Percentiles rank a stretch among this genome's conserved stretches.
Conservation (phyloP, 2,888 invertebrate species). For the Rotaria socialis region DNA sequence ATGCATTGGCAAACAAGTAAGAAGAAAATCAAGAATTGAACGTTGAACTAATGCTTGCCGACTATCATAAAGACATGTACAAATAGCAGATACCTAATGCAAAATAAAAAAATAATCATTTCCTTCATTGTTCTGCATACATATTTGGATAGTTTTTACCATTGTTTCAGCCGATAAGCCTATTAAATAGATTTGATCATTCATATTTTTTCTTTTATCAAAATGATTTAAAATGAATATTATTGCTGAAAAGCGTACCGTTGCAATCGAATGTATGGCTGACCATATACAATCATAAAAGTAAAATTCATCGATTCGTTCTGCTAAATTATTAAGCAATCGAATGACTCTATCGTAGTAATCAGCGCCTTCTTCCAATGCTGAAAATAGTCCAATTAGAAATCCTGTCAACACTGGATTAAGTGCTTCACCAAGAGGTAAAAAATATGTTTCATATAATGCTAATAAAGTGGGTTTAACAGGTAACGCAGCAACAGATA, state of each 20-base stretch:
- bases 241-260: conserved; percentile 75
- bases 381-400: conserved; percentile 79
- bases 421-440: conserved; percentile 70
- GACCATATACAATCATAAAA: conserved; percentile 86
- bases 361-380: conserved; percentile 78
- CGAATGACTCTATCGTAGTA: conserved; percentile 65
- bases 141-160: conserved; percentile 61
- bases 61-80: conserved; percentile 72
- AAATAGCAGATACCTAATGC: conserved; percentile 63
- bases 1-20: conserved; percentile 78
- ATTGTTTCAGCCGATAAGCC: conserved; percentile 73
- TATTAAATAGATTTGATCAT: conserved; percentile 68
- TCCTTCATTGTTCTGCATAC: too few relatives aligned
- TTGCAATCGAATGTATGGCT: conserved; percentile 74
- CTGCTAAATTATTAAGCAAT: conserved; percentile 61
- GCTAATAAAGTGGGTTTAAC: conserved; percentile 75
- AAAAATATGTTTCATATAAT: conserved; percentile 80
- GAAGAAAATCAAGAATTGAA: conserved; percentile 75
- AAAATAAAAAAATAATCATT: too few relatives aligned
- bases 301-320: conserved; percentile 72
- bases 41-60: conserved; percentile 76
- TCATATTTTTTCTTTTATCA: conserved; percentile 72
- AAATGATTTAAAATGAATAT: conserved; percentile 75
- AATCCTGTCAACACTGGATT: conserved; percentile 79
- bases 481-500: conserved; percentile 81